Percentiles rank a stretch among this genome's conserved stretches.
These are phyloP conservation scores for Gopherus flavomarginatus DNA, from an alignment of 2,113 vertebrate genomes.

Conservation along the genomic window DNA sequence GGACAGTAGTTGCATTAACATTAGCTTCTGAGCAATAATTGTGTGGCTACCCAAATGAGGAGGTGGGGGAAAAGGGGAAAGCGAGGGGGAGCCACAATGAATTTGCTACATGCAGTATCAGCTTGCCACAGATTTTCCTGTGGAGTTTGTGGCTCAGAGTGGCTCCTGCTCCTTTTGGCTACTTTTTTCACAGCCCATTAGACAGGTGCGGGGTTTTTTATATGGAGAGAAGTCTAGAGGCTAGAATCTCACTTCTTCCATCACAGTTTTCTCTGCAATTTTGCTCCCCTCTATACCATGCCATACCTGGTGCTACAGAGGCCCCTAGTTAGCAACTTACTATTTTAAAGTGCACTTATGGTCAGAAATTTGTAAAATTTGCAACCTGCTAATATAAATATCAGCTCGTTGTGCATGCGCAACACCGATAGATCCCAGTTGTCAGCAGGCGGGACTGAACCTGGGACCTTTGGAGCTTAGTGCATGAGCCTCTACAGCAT, in stretches of 20 bases:
- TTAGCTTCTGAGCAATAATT: neutral
- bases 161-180: neutral
- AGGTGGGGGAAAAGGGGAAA: neutral
- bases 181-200: neutral
- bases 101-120: neutral
- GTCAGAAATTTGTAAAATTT: conserved; percentile 55
- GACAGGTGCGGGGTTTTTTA: neutral
- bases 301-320: neutral
- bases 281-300: neutral
- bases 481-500: too few species aligned
- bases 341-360: conserved; percentile 64
- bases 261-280: neutral
- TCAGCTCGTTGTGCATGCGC: conserved; percentile 55
- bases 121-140: neutral
- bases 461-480: too few species aligned
- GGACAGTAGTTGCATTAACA: neutral
- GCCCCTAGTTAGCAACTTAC: conserved; percentile 61
- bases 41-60: neutral
- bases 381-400: conserved; percentile 66
- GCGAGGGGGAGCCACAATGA: neutral
- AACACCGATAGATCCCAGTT: too few species aligned
- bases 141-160: neutral
- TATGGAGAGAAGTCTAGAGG: neutral
- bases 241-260: neutral
- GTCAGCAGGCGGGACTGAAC: too few species aligned